Evolutionary conservation across 1,140 invertebrate species (phyloP), one percentile per base, ranked within the genome.

Genomic region (Drosophila nasuta): DNA sequence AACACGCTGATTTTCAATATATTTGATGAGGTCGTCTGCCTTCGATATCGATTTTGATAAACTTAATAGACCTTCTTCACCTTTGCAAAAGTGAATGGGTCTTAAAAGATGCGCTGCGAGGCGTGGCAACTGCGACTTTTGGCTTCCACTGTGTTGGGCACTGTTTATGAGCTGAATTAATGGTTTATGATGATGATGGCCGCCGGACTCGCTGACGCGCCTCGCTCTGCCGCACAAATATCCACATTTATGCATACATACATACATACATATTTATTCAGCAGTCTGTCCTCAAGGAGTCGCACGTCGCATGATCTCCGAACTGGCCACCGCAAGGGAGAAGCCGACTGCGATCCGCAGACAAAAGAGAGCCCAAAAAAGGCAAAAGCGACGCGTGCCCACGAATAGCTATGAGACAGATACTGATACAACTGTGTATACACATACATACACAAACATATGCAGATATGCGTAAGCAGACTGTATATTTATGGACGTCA

Each of bases 151-250:
- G 15, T 8, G 41, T 17, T 52, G 67, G 7, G 11, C 28, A 25
- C 57, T 41, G 43, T 87, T 87, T 86, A 87, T 86, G 82, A 86
- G 68, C 79, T 69, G 71, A 86, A 86, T 86, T 86, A 86, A 86
- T 86, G 82, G 82, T 76, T 87, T 87, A 71, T 78, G 81, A 75
- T 82, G 82, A 77, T 82, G 82, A 71, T 79, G 69, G 80, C 62
- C 69, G 76, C 57, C 60, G 43, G 71, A 54, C 38, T 60, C 43
- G 49, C 46, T 30, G 62, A 43, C 69, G 38, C 52, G 69, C 52
- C 69, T 43, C 25, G 77, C 60, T 60, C 57, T 35, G 30, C 51
- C 6, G n/a, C 59, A 48, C 20, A 5, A 17, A 28, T 7, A 59
- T 33, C 30, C 57, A 59, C 17, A 28, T 20, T 20, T 20, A 20